Base-by-base conservation (phyloP, 2,113 vertebrate genomes). In the Phrynosoma blainvillii region DNA sequence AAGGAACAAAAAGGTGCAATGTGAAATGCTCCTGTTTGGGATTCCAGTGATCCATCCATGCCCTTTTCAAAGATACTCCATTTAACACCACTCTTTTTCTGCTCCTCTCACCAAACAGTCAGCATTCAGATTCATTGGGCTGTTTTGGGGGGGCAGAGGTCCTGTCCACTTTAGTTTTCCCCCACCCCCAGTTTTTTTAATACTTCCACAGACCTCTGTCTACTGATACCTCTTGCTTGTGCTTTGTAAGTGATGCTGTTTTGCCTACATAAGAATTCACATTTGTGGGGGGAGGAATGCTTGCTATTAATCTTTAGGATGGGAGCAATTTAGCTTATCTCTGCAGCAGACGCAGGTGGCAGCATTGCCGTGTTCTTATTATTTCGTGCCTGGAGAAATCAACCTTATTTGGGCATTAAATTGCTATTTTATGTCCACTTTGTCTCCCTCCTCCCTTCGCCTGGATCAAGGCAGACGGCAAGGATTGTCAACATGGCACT, bases 401-500 rank as follows among this genome's bases (percentile, higher is more conserved):
- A 30, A 42, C 74, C 42, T 70, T 78, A 76, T 40, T 54, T 42
- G 40, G 81, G 40, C 23, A 30, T 65, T 70, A 12, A 40, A n/a
- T 54, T 20, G 8, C 73, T 40, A 36, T 71, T 78, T 40, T 23
- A 74, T 78, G 62, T 70, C 81, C 1, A 3, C 74, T 10, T 71
- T 73, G 20, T n/a, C 4, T 12, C 30, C 14, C 84, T 21, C 56
- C 27, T 54, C 32, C 86, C 54, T 27, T 71, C 47, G 14, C 65
- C 59, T 30, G n/a, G 47, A 70, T 78, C 36, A 42, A 68, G 81
- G 80, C 87, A 88, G 87, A 59, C 87, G 62, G 81, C 81, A 78
- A 68, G 81, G 40, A 65, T 88, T 88, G 87, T 88, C 81, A 88
- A 88, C 87, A 88, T 47, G 62, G 81, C 87, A 88, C 87, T 88